Evolutionary conservation across 1,140 invertebrate species (phyloP), one percentile per base, ranked within the genome.

Genomic region (Battus philenor): DNA sequence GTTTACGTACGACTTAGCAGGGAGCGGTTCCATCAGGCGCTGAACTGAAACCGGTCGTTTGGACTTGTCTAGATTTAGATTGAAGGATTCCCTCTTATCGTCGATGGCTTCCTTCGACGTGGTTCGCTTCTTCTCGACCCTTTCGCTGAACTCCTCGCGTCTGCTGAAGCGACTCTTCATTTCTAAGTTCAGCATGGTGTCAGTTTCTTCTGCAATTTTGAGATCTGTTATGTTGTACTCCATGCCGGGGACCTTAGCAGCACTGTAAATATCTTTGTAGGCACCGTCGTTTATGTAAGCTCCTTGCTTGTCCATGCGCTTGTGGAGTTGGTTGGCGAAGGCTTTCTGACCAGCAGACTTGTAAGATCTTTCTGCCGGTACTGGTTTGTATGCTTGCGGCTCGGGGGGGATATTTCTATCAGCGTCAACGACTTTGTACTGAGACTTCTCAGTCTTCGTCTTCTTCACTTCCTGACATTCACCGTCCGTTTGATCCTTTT

Each of bases 401-500:
- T 74, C 55, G 17, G 55, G 52, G 33, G 27, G 36, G 9, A 63
- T 60, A 24, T 52, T 47, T 55, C 63, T 73, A 11, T 79, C 77
- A 7, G 61, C 54, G 41, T 77, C 72, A 7, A 79, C 63, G 26
- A 45, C 11, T 58, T 80, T 80, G 36, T 78, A 81, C 31, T 75
- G 75, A 1, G 56, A 27, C 50, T 81, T 84, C 2, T 86, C 77
- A 0, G 64, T 77, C 56, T 80, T 81, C 20, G 69, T 63, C 43
- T 75, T 84, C 47, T 86, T 86, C 11, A 68, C 54, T 27, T 84
- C 81, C 43, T 76, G 69, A 44, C 61, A 51, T 17, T 87, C 78
- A 45, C 75, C 76, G 27, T 87, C 88, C 5, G 80, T 86, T 29
- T 86, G 86, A 44, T 88, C 87, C 43, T 87, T 87, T 43, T 89